Base-by-base conservation (phyloP, 2,888 invertebrate species). In the Cetonia aurata region DNA sequence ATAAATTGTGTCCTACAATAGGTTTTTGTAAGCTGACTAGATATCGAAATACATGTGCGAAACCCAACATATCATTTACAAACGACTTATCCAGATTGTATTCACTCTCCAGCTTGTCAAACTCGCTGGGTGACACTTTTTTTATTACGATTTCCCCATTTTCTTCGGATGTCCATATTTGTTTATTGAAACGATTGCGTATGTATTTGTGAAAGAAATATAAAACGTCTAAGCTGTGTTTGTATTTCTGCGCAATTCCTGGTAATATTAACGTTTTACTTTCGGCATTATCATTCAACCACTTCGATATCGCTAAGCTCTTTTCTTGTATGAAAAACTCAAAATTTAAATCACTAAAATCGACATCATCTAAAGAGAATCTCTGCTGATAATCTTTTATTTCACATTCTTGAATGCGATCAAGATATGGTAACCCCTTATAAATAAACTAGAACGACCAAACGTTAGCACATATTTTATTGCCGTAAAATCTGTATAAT, bases 1-100 rank as follows among this genome's bases (percentile, higher is more conserved):
- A 86, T 72, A 90, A 81, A 81, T 95, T 95, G 81, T 95, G 95
- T 0, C 93, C 93, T 25, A 94, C 84, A 19, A 95, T 84, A 2
- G 93, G 93, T 84, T 92, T 93, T 74, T 88, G 86, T 6, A 87
- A 81, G 1, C 83, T 79, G 37, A 84, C 84, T n/a, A 94, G 80
- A 0, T 91, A 80, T 13, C 88, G 82, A 71, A 93, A 90, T 10
- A 94, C 83, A 78, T 87, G 87, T 0, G 92, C 88, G 79, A 94
- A 93, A 6, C 94, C 93, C 60, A 88, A 79, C 62, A 90, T 82
- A 71, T 86, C 81, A 41, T 83, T 82, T 69, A 89, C 78, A 8
- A 91, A 78, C 62, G 86, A 84, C 3, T 88, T 82, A 78, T 90
- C 86, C 70, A 90, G 78, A 76, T 83, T 81, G 73, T 84, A 81